Percentiles rank a stretch among this genome's conserved stretches.
Evolutionary conservation across 2,888 invertebrate species (phyloP).

Genomic region (Lymantria dispar): DNA sequence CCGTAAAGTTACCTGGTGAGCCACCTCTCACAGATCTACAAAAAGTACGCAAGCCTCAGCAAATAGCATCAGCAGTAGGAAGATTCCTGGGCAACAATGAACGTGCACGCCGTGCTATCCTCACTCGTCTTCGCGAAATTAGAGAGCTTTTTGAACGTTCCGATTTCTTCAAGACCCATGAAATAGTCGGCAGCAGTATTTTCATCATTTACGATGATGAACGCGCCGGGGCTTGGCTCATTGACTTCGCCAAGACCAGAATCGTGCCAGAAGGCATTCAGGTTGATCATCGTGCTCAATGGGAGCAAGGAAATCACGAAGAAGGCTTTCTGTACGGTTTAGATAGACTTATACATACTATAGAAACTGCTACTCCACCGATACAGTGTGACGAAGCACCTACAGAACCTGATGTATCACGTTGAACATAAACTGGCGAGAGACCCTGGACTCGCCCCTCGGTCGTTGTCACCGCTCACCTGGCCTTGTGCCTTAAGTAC

Average conservation of each 20-base stretch:
- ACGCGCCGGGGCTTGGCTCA: constrained; percentile 96
- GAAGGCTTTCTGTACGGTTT: constrained; percentile 97
- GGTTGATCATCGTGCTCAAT: constrained; percentile 90
- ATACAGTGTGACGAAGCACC: constrained; percentile 44
- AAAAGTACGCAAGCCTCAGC: constrained; percentile 89
- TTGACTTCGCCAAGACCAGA: constrained; percentile 97
- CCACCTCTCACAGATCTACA: constrained; percentile 94
- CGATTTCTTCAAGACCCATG: constrained; percentile 92
- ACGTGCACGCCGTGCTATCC: constrained; percentile 85
- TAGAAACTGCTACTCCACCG: constrained; percentile 63
- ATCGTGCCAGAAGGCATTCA: constrained; percentile 85
- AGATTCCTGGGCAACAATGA: constrained; percentile 87
- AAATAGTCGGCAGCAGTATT: constrained; percentile 96
- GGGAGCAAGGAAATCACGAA: constrained; percentile 97
- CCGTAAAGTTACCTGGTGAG: constrained; percentile 92
- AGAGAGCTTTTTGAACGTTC: constrained; percentile 91
- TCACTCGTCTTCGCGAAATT: constrained; percentile 89
- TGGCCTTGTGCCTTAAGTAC: constrained; percentile 49
- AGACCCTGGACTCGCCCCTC: constrained; percentile 67
- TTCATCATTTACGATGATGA: constrained; percentile 95
- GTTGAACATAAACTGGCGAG: constrained; percentile 60
- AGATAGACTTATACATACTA: constrained; percentile 92
- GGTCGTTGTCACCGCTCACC: constrained; percentile 56
- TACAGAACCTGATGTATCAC: constrained; percentile 71
- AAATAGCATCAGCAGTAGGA: constrained; percentile 88